Conservation (phyloP, 2,888 invertebrate species). For the Geotrupes spiniger region DNA sequence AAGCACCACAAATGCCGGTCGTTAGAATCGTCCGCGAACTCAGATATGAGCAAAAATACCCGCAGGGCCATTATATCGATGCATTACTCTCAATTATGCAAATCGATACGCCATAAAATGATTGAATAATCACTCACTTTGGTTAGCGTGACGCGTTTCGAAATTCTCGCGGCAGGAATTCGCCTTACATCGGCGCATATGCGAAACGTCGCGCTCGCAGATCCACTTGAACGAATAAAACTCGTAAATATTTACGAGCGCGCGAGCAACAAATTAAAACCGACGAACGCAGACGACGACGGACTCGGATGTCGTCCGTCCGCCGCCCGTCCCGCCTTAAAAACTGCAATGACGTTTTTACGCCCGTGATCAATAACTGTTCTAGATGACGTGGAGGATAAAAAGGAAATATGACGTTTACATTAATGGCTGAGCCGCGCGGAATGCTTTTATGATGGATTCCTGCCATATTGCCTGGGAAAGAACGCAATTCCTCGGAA, state of each 20-base stretch:
- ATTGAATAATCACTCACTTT: slow-evolving; percentile 23
- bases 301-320: not conserved
- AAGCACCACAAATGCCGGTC: too few species aligned
- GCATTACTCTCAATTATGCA: slow-evolving; percentile 23
- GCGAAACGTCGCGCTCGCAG: not conserved
- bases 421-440: slow-evolving; percentile 41
- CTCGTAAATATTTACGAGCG: slow-evolving; percentile 21
- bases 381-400: slow-evolving; percentile 39
- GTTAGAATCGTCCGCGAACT: too few species aligned
- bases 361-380: slow-evolving; percentile 38
- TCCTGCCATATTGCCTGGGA: slow-evolving; percentile 38
- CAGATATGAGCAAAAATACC: slow-evolving; percentile 10
- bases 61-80: slow-evolving; percentile 16
- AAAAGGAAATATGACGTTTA: slow-evolving; percentile 44
- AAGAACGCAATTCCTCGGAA: slow-evolving; percentile 40
- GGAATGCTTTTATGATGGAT: slow-evolving; percentile 45
- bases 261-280: slow-evolving; percentile 20
- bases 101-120: slow-evolving; percentile 20
- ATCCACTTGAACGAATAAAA: not conserved
- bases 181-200: not conserved
- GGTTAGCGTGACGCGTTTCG: slow-evolving; percentile 21
- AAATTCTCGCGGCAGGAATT: slow-evolving; percentile 21
- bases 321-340: not conserved
- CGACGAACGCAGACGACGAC: slow-evolving; percentile 13
- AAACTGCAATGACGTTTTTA: slow-evolving; percentile 19